These are phyloP conservation scores for Camponotus pennsylvanicus DNA, from an alignment of 1,140 invertebrate species.

Conservation along the genomic window DNA sequence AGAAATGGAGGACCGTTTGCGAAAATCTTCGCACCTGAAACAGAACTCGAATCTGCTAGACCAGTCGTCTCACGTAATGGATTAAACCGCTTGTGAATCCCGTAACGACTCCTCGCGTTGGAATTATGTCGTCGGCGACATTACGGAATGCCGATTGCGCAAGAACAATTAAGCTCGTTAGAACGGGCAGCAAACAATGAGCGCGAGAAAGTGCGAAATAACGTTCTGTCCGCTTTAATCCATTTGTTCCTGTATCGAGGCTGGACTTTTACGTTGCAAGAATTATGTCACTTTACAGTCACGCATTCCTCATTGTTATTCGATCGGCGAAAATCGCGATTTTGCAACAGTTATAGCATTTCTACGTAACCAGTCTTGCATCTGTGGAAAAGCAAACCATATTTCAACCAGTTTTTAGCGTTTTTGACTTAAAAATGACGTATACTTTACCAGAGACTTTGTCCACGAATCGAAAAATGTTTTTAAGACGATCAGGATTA, in stretches of 20 bases:
- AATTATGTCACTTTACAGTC: background rate
- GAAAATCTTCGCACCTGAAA: background rate
- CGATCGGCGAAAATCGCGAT: background rate
- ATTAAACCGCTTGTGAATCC: conserved; percentile 33
- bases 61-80: conserved; percentile 29
- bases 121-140: background rate
- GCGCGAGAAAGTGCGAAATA: background rate
- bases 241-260: background rate
- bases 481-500: too few species aligned
- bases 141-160: conserved; percentile 41
- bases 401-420: too few species aligned
- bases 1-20: background rate
- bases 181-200: background rate
- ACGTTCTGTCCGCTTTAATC: background rate
- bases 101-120: conserved; percentile 11
- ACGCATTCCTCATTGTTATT: background rate
- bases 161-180: conserved; percentile 40
- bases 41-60: background rate
- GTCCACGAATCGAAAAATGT: too few species aligned
- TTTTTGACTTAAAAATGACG: too few species aligned
- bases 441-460: too few species aligned
- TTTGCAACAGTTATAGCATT: background rate
- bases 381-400: too few species aligned
- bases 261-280: background rate
- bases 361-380: background rate